Evolutionary conservation across 2,888 invertebrate genomes (phyloP), one percentile per base, ranked within the genome.

Genomic region (Latrodectus elegans): DNA sequence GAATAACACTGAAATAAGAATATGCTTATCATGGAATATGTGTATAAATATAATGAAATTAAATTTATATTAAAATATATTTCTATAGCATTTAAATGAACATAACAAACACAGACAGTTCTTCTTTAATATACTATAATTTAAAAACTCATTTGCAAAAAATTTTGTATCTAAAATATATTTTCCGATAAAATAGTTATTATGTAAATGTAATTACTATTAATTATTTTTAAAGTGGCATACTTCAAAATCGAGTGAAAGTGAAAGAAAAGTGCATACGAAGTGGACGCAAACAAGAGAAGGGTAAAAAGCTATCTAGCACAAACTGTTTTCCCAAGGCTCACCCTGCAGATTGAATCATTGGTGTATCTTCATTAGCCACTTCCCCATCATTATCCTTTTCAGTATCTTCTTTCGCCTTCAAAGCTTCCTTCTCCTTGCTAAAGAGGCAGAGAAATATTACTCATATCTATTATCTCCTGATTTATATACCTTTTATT

Each of bases 341-440:
- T 89, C 83, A 86, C 86, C 86, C 83, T 75, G 75, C 53, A 67
- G 86, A 76, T 49, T 83, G 77, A 83, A 89, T 89, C 89, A 89
- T 89, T 17, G 89, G 89, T 11, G 89, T 89, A 72, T 89, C 89
- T 86, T 89, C 89, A 79, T 74, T 89, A 79, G 83, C 89, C 65
- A 83, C 89, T 72, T 89, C 85, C 72, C 77, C 87, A 76, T 87
- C 82, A 51, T 85, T 81, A 72, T 76, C 76, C 82, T 83, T 88
- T 38, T 89, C 86, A 73, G 84, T 72, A 14, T 86, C 89, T 86
- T 86, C 83, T 49, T 71, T 80, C 71, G 70, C 67, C 82, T 89
- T 84, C 64, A 89, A 72, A 79, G 80, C 85, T 75, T 89, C 89
- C 79, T 89, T 89, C 84, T 89, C 88, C 84, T 88, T 84, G 88